A percentile compares a stretch with the other conserved stretches of the same genome.
These are phyloP conservation scores for Phocoena phocoena DNA, from an alignment of 2,113 vertebrate genomes.

Conservation along the genomic window DNA sequence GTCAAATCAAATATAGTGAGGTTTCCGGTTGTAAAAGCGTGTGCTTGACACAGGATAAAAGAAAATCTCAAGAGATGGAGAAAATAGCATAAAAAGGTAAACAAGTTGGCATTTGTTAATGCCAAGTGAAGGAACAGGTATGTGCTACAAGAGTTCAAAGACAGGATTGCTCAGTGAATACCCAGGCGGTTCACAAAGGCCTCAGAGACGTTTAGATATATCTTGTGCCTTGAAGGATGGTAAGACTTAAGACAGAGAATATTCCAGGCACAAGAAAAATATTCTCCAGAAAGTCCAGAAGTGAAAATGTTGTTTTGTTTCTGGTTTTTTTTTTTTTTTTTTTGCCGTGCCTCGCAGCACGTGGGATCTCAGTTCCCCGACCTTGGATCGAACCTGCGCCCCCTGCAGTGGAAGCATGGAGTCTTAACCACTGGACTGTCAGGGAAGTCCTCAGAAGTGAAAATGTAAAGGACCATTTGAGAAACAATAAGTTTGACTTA, in stretches of 20 bases:
- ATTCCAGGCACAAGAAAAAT: neutral
- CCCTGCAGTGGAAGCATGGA: too few species aligned
- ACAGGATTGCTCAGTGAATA: neutral
- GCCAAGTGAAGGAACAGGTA: neutral
- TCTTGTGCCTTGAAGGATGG: neutral
- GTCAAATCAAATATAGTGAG: neutral
- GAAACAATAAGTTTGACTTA: neutral
- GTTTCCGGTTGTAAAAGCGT: constrained; percentile 9
- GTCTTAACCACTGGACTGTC: too few species aligned
- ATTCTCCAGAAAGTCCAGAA: neutral
- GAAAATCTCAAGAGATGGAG: neutral
- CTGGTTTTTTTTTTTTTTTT: too few species aligned
- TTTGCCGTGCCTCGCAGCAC: too few species aligned
- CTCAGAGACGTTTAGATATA: neutral
- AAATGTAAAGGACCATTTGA: neutral
- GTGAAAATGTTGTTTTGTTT: neutral
- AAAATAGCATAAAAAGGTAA: constrained; percentile 9
- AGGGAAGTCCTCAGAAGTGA: neutral
- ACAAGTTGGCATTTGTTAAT: neutral
- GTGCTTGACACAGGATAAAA: neutral
- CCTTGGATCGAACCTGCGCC: too few species aligned
- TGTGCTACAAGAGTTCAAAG: neutral
- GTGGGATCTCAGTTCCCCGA: too few species aligned
- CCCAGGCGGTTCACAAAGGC: neutral
- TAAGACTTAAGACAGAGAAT: constrained; percentile 9